Conservation (phyloP, 2,797 vertebrate species). For the Nannoperca australis region DNA sequence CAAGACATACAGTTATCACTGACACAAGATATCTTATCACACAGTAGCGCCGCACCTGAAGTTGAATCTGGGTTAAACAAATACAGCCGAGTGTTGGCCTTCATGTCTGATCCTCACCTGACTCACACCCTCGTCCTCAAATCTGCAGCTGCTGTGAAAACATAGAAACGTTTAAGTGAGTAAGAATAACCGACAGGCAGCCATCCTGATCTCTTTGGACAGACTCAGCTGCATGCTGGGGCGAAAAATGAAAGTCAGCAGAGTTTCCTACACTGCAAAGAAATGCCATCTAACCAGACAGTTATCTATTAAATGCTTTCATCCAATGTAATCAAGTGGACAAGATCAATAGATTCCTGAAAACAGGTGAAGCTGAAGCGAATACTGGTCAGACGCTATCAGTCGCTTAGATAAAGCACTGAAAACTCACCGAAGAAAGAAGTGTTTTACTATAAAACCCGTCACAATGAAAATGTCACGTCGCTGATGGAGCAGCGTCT, state of each 20-base stretch:
- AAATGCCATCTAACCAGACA: background rate
- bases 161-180: background rate
- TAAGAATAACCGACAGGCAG: slow-evolving; percentile 20
- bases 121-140: background rate
- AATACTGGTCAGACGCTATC: background rate
- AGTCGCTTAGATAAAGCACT: background rate
- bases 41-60: background rate
- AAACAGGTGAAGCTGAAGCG: background rate
- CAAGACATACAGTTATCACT: no score
- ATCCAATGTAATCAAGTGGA: background rate
- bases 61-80: slow-evolving; percentile 3
- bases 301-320: background rate
- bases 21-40: background rate
- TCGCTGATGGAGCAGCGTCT: background rate
- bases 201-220: background rate
- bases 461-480: slow-evolving; percentile 40
- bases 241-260: slow-evolving; percentile 12
- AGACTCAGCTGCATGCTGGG: slow-evolving; percentile 21
- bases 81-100: background rate
- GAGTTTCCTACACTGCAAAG: slow-evolving; percentile 20
- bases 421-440: background rate
- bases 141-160: background rate
- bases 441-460: background rate
- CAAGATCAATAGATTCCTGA: background rate
- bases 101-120: background rate